Evolutionary conservation across 2,113 vertebrate species (phyloP).

Genomic region (Ceuthmochares aereus): DNA sequence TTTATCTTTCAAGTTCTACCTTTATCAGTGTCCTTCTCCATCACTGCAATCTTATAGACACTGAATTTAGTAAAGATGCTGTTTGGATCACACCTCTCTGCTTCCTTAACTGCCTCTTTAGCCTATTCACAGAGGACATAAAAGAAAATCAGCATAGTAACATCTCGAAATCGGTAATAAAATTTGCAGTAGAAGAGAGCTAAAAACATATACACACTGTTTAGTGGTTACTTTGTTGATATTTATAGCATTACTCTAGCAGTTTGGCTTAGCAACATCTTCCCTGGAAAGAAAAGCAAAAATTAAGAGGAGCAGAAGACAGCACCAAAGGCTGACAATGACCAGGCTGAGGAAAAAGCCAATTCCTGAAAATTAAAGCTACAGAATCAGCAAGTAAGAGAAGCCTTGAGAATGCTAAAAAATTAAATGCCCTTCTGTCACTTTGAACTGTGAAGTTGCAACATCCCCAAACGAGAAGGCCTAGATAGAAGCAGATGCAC

Average conservation of each 20-base stretch:
- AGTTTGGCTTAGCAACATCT: background rate
- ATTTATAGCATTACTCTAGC: background rate
- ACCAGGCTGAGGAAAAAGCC: background rate
- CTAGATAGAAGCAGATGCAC: background rate
- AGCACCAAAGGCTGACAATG: background rate
- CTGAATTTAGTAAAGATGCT: conserved; percentile 90
- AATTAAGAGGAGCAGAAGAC: background rate
- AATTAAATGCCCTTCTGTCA: background rate
- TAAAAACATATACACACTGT: background rate
- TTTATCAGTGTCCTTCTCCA: conserved; percentile 80
- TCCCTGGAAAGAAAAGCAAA: background rate
- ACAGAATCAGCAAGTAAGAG: background rate
- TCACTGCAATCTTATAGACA: conserved; percentile 87
- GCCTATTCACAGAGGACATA: conserved; percentile 78
- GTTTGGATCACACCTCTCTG: conserved; percentile 82
- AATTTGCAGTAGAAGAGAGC: background rate
- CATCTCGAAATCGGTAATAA: background rate
- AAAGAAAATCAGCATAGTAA: background rate
- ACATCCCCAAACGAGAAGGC: background rate
- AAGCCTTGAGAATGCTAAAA: background rate
- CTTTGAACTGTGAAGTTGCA: background rate
- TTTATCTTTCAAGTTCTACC: conserved; percentile 69
- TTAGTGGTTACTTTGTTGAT: background rate
- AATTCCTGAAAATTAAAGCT: background rate
- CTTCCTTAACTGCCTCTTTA: conserved; percentile 86